phyloP scores from a whole-genome alignment of 2,113 vertebrate genomes.

The Carollia perspicillata region DNA sequence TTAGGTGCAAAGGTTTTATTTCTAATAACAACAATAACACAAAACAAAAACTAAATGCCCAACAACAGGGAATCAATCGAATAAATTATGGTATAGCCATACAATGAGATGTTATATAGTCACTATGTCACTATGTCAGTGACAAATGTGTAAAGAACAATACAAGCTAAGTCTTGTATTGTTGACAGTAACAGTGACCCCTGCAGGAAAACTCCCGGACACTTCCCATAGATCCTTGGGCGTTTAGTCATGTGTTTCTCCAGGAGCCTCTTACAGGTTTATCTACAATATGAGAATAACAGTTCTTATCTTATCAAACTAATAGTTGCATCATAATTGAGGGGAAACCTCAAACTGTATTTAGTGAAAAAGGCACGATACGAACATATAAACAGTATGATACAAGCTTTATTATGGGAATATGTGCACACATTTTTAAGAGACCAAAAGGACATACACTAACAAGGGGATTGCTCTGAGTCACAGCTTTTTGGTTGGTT shows the following conservation, averaged over 20 bases:
- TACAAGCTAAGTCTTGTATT: too few species aligned
- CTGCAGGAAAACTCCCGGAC: conserved; percentile 37
- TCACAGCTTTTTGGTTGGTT: neutral
- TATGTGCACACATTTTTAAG: neutral
- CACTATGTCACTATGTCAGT: neutral
- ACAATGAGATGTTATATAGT: neutral
- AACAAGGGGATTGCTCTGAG: neutral
- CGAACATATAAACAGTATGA: neutral
- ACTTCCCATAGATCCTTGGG: neutral
- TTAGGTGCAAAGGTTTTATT: neutral
- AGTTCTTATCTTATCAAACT: conserved; percentile 3
- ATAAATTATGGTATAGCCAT: neutral
- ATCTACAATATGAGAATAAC: neutral
- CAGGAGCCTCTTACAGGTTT: neutral
- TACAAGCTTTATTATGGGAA: neutral
- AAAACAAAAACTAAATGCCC: neutral
- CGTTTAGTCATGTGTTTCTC: neutral
- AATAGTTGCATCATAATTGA: neutral
- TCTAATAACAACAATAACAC: neutral
- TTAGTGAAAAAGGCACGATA: neutral
- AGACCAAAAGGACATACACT: neutral
- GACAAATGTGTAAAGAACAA: neutral
- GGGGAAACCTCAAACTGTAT: neutral
- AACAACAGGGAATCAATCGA: neutral
- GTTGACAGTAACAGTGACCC: conserved; percentile 48